These are phyloP conservation scores for Caprella mutica DNA, from an alignment of 2,888 invertebrate species.

Conservation along the genomic window DNA sequence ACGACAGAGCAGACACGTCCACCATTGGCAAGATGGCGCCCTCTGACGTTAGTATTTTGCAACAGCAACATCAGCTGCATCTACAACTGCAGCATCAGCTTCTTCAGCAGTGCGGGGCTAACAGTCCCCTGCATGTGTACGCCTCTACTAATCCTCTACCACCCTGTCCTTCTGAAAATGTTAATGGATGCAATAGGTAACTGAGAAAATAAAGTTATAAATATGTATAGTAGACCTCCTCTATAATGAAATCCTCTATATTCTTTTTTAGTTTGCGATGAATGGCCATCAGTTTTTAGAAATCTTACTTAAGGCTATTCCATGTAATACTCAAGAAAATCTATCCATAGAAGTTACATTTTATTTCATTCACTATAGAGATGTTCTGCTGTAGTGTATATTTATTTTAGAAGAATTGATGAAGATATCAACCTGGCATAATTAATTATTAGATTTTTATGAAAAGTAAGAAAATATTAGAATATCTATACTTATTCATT, in stretches of 20 bases:
- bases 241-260: no score
- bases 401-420: neutral
- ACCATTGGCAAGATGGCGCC: conserved; percentile 10
- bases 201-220: no score
- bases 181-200: no score
- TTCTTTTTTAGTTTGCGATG: no score
- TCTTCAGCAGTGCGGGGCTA: neutral
- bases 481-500: neutral
- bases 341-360: neutral
- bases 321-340: neutral
- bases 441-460: neutral
- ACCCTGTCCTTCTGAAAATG: conserved; percentile 17
- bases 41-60: conserved; percentile 1
- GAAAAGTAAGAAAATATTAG: neutral
- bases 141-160: conserved; percentile 24
- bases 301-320: neutral
- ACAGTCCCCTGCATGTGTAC: conserved; percentile 13
- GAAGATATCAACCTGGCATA: neutral
- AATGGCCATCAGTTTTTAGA: no score
- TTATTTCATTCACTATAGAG: neutral
- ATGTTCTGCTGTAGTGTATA: neutral
- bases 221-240: no score
- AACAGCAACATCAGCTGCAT: conserved; percentile 7
- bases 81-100: conserved; percentile 11
- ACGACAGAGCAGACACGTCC: no score